Evolutionary conservation across 2,113 vertebrate species (phyloP).

Genomic region (Corynorhinus townsendii): DNA sequence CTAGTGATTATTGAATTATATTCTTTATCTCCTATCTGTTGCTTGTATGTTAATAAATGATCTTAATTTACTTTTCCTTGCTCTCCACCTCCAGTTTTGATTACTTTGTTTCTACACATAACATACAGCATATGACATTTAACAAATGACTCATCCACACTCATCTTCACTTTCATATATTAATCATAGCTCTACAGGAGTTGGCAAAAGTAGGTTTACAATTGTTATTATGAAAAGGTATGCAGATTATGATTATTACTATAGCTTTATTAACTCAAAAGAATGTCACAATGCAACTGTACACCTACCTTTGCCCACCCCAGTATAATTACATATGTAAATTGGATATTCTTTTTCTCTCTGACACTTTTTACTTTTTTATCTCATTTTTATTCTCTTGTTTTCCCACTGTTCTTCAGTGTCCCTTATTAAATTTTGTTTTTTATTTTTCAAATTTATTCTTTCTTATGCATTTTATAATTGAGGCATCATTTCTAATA

Average conservation of each 20-base stretch:
- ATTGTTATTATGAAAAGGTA: too few species aligned
- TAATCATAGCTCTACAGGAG: neutral
- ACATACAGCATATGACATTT: neutral
- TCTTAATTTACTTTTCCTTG: neutral
- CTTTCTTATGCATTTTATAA: neutral
- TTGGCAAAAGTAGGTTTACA: too few species aligned
- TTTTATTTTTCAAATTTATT: neutral
- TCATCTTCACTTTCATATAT: neutral
- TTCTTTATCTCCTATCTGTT: neutral
- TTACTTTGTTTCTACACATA: neutral
- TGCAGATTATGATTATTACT: too few species aligned
- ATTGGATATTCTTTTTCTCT: neutral
- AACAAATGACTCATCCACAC: neutral
- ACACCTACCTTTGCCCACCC: too few species aligned
- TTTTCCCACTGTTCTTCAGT: neutral
- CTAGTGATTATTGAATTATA: neutral
- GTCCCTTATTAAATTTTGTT: neutral
- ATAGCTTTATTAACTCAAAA: too few species aligned
- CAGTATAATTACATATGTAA: neutral
- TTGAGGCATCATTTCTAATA: neutral
- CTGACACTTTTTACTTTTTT: neutral
- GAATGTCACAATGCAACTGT: too few species aligned
- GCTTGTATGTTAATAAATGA: neutral
- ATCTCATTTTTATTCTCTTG: neutral
- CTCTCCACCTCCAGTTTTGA: neutral